Evolutionary conservation across 2,797 vertebrate species (phyloP).

Genomic region (Enteromius argenteus): DNA sequence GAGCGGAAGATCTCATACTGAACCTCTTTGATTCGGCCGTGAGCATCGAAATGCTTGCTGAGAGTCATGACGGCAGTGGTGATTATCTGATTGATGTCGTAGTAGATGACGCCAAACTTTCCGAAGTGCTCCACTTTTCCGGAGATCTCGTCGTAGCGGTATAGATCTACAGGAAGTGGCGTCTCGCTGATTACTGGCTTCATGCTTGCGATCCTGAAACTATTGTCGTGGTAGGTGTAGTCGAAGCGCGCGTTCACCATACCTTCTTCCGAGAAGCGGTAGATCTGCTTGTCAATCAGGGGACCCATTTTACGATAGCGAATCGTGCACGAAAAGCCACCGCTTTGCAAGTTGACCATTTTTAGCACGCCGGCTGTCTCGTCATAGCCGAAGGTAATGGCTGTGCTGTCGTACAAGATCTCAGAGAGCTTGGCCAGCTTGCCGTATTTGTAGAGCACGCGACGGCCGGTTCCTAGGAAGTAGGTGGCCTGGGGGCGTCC

Average conservation of each 20-base stretch:
- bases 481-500: slow-evolving; percentile 90
- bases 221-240: slow-evolving; percentile 98
- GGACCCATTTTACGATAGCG: slow-evolving; percentile 97
- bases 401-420: slow-evolving; percentile 96
- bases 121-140: slow-evolving; percentile 98
- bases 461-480: slow-evolving; percentile 92
- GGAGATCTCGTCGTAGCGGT: slow-evolving; percentile 96
- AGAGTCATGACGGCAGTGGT: slow-evolving; percentile 99
- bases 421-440: slow-evolving; percentile 95
- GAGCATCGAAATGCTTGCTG: slow-evolving; percentile 98
- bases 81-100: slow-evolving; percentile 99
- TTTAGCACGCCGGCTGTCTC: slow-evolving; percentile 96
- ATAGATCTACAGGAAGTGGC: slow-evolving; percentile 95
- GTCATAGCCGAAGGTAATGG: slow-evolving; percentile 96
- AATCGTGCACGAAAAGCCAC: slow-evolving; percentile 97
- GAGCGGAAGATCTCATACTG: slow-evolving; percentile 99
- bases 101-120: slow-evolving; percentile 99
- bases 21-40: slow-evolving; percentile 97
- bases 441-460: slow-evolving; percentile 98
- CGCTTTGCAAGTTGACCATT: slow-evolving; percentile 98
- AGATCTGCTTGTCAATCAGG: slow-evolving; percentile 97
- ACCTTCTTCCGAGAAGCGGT: slow-evolving; percentile 97
- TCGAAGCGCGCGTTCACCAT: slow-evolving; percentile 99
- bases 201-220: slow-evolving; percentile 98
- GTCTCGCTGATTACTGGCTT: slow-evolving; percentile 98